These are phyloP conservation scores for Acronicta psi DNA, from an alignment of 2,888 invertebrate genomes.

Conservation along the genomic window DNA sequence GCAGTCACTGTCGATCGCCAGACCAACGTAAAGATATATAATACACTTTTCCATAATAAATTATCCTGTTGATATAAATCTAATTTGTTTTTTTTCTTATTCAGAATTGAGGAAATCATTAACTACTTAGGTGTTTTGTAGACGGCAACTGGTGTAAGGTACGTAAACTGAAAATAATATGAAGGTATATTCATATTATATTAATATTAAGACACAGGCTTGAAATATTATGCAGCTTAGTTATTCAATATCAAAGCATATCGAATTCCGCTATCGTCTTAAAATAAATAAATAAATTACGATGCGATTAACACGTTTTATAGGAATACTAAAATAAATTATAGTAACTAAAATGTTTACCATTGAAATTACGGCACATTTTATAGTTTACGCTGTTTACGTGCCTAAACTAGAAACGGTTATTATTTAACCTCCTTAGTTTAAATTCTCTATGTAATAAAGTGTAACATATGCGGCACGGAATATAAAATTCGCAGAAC, in stretches of 20 bases:
- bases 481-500: conserved; percentile 38
- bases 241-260: background rate
- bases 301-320: too few relatives aligned
- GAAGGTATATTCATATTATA: conserved; percentile 1
- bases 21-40: conserved; percentile 45
- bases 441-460: conserved; percentile 2
- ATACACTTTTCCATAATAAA: conserved; percentile 42
- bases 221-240: conserved; percentile 6
- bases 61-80: conserved; percentile 55
- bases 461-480: conserved; percentile 13
- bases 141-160: conserved; percentile 20
- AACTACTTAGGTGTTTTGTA: too few relatives aligned
- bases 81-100: conserved; percentile 48
- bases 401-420: background rate
- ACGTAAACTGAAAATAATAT: conserved; percentile 24
- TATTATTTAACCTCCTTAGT: conserved; percentile 3
- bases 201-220: conserved; percentile 12
- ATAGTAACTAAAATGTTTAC: too few relatives aligned
- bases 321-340: too few relatives aligned
- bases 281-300: too few relatives aligned
- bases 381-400: background rate
- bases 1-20: conserved; percentile 51
- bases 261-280: background rate
- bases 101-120: conserved; percentile 50
- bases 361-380: background rate